These are phyloP conservation scores for Sialia sialis DNA, from an alignment of 2,113 vertebrate species.

Conservation along the genomic window DNA sequence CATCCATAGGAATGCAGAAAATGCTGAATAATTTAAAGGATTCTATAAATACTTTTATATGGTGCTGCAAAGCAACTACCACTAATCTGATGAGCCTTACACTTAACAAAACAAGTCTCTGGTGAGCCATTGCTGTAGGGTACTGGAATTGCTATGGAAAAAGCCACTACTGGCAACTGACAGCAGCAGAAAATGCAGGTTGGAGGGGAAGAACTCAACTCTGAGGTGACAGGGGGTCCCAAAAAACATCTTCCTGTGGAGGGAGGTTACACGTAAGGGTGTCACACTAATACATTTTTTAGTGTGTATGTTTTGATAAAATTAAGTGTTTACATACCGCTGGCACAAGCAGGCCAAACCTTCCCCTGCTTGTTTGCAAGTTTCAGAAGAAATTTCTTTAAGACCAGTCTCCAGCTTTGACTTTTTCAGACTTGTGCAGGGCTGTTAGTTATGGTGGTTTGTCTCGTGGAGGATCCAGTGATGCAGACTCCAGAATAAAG, in stretches of 20 bases:
- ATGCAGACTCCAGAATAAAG: not conserved
- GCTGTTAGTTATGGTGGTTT: not conserved
- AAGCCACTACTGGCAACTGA: not conserved
- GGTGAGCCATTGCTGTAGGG: not conserved
- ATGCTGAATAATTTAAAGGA: not conserved
- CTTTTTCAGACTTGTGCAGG: not conserved
- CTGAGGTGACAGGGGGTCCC: not conserved
- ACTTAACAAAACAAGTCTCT: not conserved
- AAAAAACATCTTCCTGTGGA: not conserved
- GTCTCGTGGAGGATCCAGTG: not conserved
- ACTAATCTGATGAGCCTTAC: not conserved
- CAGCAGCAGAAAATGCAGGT: not conserved
- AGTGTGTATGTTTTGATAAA: not conserved
- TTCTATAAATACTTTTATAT: conserved; percentile 1
- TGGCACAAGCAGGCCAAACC: not conserved
- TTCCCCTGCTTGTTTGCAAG: not conserved
- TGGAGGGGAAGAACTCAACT: not conserved
- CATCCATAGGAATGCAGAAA: not conserved
- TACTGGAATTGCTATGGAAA: not conserved
- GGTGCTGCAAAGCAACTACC: not conserved
- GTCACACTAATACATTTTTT: not conserved
- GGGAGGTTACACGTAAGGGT: not conserved
- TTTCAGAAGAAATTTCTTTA: not conserved
- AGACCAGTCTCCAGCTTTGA: not conserved
- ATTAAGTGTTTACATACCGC: not conserved